Conservation (phyloP, 2,888 invertebrate genomes). For the Hypomecis punctinalis region DNA sequence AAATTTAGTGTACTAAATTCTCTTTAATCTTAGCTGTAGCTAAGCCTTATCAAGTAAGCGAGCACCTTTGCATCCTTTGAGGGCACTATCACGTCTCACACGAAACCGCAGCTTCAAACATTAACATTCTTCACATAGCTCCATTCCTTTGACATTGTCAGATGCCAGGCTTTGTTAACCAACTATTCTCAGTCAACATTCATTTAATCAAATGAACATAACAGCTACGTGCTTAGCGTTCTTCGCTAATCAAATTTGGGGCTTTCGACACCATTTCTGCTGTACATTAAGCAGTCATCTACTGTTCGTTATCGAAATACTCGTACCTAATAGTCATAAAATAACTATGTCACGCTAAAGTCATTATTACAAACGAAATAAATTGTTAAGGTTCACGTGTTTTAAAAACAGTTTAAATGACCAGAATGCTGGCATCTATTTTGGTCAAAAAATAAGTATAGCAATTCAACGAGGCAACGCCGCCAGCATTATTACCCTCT, state of each 20-base stretch:
- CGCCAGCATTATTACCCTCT: too few relatives aligned
- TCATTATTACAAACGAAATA: too few relatives aligned
- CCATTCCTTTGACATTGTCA: slow-evolving; percentile 57
- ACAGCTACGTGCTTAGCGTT: slow-evolving; percentile 65
- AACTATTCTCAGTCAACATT: slow-evolving; percentile 65
- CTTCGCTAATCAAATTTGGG: slow-evolving; percentile 68
- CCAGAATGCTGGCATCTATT: too few relatives aligned
- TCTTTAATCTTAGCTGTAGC: slow-evolving; percentile 12
- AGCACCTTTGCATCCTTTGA: slow-evolving; percentile 36
- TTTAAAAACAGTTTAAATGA: too few relatives aligned
- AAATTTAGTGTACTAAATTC: slow-evolving; percentile 3
- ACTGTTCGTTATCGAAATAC: neutral
- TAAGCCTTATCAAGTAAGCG: slow-evolving; percentile 25
- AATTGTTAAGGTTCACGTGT: too few relatives aligned
- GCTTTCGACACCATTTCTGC: slow-evolving; percentile 57
- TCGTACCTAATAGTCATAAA: too few relatives aligned
- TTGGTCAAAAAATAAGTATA: too few relatives aligned
- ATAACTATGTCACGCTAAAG: too few relatives aligned
- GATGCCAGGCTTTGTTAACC: slow-evolving; percentile 52
- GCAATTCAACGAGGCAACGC: too few relatives aligned
- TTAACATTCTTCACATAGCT: slow-evolving; percentile 54
- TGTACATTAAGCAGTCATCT: slow-evolving; percentile 50
- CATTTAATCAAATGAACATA: slow-evolving; percentile 72
- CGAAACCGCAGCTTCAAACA: slow-evolving; percentile 43
- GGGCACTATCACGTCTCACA: slow-evolving; percentile 41